Evolutionary conservation across 2,888 invertebrate species (phyloP).

Genomic region (Embidobia sp.): DNA sequence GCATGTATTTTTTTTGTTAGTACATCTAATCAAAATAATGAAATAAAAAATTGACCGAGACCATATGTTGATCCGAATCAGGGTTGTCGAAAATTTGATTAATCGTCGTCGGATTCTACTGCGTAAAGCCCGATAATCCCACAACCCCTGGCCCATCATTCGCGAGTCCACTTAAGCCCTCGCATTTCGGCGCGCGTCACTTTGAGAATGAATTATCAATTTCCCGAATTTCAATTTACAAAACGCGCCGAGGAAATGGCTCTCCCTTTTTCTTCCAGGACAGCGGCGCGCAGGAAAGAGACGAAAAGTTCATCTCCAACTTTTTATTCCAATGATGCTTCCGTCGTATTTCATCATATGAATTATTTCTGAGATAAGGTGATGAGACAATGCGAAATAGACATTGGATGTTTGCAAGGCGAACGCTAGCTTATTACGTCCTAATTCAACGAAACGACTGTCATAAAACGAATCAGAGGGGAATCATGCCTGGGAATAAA

Average conservation of each 20-base stretch:
- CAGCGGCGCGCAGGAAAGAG: neutral
- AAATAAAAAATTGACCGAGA: constrained; percentile 24
- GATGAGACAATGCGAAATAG: constrained; percentile 48
- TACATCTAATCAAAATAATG: neutral
- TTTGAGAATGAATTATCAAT: constrained; percentile 37
- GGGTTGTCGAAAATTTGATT: constrained; percentile 57
- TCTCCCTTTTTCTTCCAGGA: neutral
- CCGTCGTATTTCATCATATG: constrained; percentile 51
- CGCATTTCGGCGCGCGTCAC: constrained; percentile 18
- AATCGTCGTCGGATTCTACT: constrained; percentile 43
- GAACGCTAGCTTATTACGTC: constrained; percentile 69
- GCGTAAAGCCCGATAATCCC: constrained; percentile 45
- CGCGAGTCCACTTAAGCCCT: constrained; percentile 39
- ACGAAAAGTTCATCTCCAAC: constrained; percentile 28
- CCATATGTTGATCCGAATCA: constrained; percentile 47
- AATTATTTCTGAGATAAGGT: constrained; percentile 60
- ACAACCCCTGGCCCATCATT: constrained; percentile 49
- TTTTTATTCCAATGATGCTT: constrained; percentile 50
- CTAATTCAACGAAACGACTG: constrained; percentile 75
- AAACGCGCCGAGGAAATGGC: constrained; percentile 5
- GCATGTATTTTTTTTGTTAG: neutral
- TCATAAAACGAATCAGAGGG: constrained; percentile 77
- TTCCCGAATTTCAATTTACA: constrained; percentile 34
- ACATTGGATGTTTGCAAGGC: constrained; percentile 34
- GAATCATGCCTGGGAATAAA: constrained; percentile 74